Evolutionary conservation across 2,113 vertebrate species (phyloP).

Genomic region (Vulpes ferrilata): DNA sequence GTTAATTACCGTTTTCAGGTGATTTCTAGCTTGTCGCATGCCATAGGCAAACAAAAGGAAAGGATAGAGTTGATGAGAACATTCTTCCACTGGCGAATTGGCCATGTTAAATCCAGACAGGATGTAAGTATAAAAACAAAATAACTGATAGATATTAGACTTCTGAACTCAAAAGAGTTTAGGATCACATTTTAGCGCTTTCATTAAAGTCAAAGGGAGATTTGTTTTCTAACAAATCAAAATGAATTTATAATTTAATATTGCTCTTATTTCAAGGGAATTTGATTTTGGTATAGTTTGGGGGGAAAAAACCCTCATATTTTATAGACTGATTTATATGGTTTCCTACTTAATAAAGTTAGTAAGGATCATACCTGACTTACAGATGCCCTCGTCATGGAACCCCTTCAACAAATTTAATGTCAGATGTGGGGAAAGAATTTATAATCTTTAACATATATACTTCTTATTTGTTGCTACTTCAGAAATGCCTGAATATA

Average conservation of each 20-base stretch:
- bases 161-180: slow-evolving; percentile 53
- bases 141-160: slow-evolving; percentile 5
- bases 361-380: slow-evolving; percentile 5
- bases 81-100: slow-evolving; percentile 94
- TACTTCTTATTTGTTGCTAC: slow-evolving; percentile 6
- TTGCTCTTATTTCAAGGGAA: slow-evolving; percentile 52
- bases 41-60: slow-evolving; percentile 94
- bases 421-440: not conserved
- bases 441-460: not conserved
- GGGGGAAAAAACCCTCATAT: not conserved
- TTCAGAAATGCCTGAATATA: slow-evolving; percentile 43
- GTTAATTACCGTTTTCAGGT: slow-evolving; percentile 88
- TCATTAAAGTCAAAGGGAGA: slow-evolving; percentile 55
- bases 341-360: not conserved
- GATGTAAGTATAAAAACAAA: slow-evolving; percentile 88
- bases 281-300: slow-evolving; percentile 18
- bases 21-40: slow-evolving; percentile 92
- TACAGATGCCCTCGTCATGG: not conserved
- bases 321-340: not conserved
- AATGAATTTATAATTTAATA: slow-evolving; percentile 33
- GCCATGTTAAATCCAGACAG: slow-evolving; percentile 90
- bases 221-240: slow-evolving; percentile 32
- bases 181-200: slow-evolving; percentile 24
- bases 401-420: not conserved
- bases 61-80: slow-evolving; percentile 92